A percentile compares a stretch with the other conserved stretches of the same genome.
Evolutionary conservation across 2,888 invertebrate species (phyloP).

Genomic region (Octonoba sinensis): DNA sequence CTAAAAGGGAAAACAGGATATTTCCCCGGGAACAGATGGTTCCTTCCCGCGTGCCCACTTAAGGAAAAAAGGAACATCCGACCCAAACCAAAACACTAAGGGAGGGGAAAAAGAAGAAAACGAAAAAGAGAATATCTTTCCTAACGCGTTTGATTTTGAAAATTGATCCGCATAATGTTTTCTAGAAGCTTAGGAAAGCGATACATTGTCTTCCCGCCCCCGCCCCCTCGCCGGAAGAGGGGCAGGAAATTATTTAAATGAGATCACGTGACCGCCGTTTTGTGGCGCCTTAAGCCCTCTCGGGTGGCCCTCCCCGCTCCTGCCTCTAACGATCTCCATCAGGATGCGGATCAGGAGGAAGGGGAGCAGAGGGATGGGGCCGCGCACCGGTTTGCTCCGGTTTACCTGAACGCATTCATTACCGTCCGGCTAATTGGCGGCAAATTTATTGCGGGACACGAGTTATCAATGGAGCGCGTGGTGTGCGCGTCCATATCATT

Average conservation of each 20-base stretch:
- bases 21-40: conserved; percentile 29
- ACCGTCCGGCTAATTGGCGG: conserved; percentile 46
- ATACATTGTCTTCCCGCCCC: conserved; percentile 56
- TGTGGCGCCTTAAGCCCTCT: conserved; percentile 60
- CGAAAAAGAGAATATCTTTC: conserved; percentile 19
- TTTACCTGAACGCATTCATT: conserved; percentile 59
- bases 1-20: conserved; percentile 17
- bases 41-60: conserved; percentile 30
- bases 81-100: conserved; percentile 32
- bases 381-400: neutral
- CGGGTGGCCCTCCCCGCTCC: conserved; percentile 2
- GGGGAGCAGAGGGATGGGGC: neutral
- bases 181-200: conserved; percentile 54
- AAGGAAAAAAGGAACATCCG: conserved; percentile 19
- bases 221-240: conserved; percentile 3
- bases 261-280: conserved; percentile 62
- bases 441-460: conserved; percentile 18
- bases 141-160: conserved; percentile 64
- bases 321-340: conserved; percentile 39
- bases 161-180: conserved; percentile 63
- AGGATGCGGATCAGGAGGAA: conserved; percentile 30
- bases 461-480: too few relatives aligned
- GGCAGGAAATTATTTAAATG: conserved; percentile 63
- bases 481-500: too few relatives aligned
- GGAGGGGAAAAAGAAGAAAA: conserved; percentile 12